phyloP scores from a whole-genome alignment of 2,113 vertebrate species.

The Dissostichus mawsoni region DNA sequence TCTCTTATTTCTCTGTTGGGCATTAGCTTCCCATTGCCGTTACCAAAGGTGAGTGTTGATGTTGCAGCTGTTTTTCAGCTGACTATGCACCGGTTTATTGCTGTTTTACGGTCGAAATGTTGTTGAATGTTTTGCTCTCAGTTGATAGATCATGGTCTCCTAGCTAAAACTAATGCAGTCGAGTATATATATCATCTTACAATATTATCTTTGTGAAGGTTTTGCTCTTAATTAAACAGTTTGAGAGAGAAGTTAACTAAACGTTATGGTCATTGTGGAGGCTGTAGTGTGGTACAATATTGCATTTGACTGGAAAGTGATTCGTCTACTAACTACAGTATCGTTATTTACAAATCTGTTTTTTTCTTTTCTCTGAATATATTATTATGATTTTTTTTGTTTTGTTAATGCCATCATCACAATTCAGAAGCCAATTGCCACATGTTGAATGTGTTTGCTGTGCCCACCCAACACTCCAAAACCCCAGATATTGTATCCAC shows the following conservation, averaged over 20 bases:
- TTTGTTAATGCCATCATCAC: neutral
- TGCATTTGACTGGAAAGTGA: neutral
- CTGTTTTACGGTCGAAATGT: too few species aligned
- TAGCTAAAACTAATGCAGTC: neutral
- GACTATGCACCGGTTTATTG: slow-evolving; percentile 9
- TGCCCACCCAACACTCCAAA: neutral
- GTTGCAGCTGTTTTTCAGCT: slow-evolving; percentile 29
- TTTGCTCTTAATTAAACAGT: neutral
- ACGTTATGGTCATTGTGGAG: neutral
- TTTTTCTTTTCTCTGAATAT: neutral
- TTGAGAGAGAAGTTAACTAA: neutral
- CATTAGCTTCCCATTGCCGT: slow-evolving; percentile 17
- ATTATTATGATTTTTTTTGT: neutral
- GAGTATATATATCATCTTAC: too few species aligned
- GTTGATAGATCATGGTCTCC: neutral
- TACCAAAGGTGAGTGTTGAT: slow-evolving; percentile 54
- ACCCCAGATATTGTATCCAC: neutral
- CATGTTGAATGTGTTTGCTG: neutral
- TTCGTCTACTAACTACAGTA: neutral
- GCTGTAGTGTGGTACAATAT: neutral
- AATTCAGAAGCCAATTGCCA: neutral
- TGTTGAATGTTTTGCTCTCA: neutral
- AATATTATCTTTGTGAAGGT: neutral
- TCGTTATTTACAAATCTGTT: neutral
- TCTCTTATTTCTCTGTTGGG: slow-evolving; percentile 26